These are phyloP conservation scores for Machimus atricapillus DNA, from an alignment of 2,888 invertebrate species.

Conservation along the genomic window DNA sequence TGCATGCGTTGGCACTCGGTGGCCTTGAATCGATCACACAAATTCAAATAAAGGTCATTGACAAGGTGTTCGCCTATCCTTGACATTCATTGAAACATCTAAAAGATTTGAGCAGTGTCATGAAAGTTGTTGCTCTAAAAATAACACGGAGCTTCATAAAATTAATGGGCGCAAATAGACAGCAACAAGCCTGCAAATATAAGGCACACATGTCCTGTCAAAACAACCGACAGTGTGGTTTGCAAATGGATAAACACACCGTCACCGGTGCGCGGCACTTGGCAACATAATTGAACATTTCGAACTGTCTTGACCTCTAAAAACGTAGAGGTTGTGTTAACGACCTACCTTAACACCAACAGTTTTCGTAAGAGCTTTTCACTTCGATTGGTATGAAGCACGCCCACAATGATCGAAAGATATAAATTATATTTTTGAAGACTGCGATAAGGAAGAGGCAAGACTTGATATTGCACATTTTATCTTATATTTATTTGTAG, in stretches of 20 bases:
- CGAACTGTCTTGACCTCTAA: background rate
- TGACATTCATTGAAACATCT: conserved; percentile 22
- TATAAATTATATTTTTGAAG: background rate
- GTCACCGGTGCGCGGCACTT: background rate
- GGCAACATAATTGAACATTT: background rate
- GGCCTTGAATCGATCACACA: background rate
- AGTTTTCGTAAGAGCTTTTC: background rate
- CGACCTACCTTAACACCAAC: conserved; percentile 3
- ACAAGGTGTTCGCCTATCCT: background rate
- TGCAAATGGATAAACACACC: background rate
- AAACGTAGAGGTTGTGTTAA: background rate
- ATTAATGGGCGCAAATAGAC: background rate
- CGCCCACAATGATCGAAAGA: background rate
- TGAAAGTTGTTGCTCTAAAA: background rate
- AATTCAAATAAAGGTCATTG: background rate
- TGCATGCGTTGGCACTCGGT: background rate
- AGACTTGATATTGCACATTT: background rate
- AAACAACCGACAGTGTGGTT: background rate
- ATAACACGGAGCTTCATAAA: background rate
- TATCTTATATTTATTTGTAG: background rate
- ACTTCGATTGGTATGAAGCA: background rate
- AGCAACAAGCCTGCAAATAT: background rate
- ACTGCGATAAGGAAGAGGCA: background rate
- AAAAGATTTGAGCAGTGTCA: background rate
- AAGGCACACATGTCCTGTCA: conserved; percentile 4